These are phyloP conservation scores for Dolichallabes microphthalmus DNA, from an alignment of 2,113 vertebrate species.

Conservation along the genomic window DNA sequence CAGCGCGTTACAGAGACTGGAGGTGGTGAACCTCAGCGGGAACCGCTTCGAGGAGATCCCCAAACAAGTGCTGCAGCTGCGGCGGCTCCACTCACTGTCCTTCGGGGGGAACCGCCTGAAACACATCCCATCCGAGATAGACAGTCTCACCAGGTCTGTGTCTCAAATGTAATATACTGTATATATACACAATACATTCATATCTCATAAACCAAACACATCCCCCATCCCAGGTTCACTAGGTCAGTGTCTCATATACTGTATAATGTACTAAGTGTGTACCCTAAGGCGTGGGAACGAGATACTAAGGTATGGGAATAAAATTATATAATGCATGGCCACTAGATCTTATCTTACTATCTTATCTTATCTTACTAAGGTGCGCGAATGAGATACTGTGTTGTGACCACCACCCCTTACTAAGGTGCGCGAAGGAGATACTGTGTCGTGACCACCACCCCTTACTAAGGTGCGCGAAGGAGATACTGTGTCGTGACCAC, in stretches of 20 bases:
- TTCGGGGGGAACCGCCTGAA: constrained; percentile 93
- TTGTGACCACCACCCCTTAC: too few relatives aligned
- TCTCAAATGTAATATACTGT: background rate
- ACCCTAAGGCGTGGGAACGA: too few relatives aligned
- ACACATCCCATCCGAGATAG: constrained; percentile 87
- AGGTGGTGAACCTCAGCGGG: constrained; percentile 91
- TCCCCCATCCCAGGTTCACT: background rate
- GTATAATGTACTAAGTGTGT: background rate
- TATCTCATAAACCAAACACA: background rate
- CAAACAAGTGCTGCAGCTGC: constrained; percentile 77
- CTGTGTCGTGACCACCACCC: too few relatives aligned
- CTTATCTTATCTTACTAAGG: too few relatives aligned
- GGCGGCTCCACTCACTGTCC: constrained; percentile 85
- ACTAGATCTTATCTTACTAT: too few relatives aligned
- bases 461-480: too few relatives aligned
- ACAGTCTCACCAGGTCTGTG: constrained; percentile 83
- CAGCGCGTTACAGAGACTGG: constrained; percentile 75
- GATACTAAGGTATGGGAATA: too few relatives aligned
- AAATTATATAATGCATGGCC: too few relatives aligned
- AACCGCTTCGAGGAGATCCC: constrained; percentile 90
- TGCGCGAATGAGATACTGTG: too few relatives aligned
- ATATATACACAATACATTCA: background rate
- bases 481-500: too few relatives aligned
- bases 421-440: too few relatives aligned
- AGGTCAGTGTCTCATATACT: background rate